Evolutionary conservation across 1,140 invertebrate genomes (phyloP).

Genomic region (Drosophila dunni): DNA sequence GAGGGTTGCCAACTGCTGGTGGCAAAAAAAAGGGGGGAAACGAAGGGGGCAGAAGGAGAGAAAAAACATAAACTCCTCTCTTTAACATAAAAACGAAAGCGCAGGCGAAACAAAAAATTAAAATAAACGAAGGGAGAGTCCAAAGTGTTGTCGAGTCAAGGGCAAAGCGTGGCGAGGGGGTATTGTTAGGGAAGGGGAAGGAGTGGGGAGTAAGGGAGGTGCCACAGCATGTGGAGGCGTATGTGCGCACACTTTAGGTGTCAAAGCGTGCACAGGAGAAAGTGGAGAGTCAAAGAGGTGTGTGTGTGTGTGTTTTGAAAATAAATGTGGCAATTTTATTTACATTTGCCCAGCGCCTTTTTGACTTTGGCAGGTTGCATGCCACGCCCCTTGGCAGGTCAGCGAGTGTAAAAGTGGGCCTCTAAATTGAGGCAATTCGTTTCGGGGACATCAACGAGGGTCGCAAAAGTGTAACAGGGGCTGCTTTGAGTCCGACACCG

Average conservation of each 20-base stretch:
- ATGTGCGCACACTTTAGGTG: conserved; percentile 81
- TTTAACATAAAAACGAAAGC: conserved; percentile 62
- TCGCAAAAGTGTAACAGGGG: conserved; percentile 7
- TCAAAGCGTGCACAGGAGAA: conserved; percentile 60
- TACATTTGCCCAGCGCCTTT: conserved; percentile 58
- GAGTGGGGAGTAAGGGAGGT: neutral
- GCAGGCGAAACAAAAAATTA: conserved; percentile 78
- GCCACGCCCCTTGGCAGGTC: conserved; percentile 18
- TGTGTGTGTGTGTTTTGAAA: conserved; percentile 22
- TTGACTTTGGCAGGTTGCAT: conserved; percentile 52
- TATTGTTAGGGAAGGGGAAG: neutral
- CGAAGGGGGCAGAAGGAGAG: neutral
- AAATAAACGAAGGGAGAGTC: conserved; percentile 69
- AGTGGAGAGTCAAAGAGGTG: neutral
- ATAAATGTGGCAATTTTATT: conserved; percentile 79
- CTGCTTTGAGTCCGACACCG: neutral
- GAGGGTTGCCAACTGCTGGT: conserved; percentile 55
- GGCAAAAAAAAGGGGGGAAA: conserved; percentile 54
- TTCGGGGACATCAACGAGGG: neutral
- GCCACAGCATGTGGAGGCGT: conserved; percentile 47
- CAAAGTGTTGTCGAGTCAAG: conserved; percentile 46
- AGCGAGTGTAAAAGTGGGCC: conserved; percentile 29
- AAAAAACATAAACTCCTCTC: conserved; percentile 28
- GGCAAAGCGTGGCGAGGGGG: conserved; percentile 36
- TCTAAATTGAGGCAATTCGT: conserved; percentile 72